These are phyloP conservation scores for Microcebus murinus DNA, from an alignment of 2,113 vertebrate species.

Conservation along the genomic window DNA sequence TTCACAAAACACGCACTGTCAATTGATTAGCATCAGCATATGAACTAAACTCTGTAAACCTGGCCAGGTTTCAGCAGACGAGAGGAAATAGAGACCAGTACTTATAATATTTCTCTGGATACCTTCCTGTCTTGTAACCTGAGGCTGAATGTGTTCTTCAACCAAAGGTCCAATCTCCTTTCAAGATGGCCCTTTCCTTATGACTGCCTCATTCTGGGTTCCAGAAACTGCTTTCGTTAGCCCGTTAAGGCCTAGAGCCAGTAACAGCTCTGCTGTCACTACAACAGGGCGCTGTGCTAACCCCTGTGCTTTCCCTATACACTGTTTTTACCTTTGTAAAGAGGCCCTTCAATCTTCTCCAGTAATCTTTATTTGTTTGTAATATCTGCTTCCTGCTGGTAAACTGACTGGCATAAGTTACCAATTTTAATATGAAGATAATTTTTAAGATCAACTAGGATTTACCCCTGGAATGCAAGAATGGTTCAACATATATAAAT, in stretches of 20 bases:
- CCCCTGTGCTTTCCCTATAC: neutral
- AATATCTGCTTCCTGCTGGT: neutral
- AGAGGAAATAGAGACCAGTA: neutral
- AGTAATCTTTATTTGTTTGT: neutral
- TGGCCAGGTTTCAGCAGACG: neutral
- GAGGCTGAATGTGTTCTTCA: neutral
- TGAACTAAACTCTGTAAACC: neutral
- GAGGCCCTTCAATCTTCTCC: neutral
- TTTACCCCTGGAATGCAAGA: neutral
- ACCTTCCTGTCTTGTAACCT: neutral
- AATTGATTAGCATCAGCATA: neutral
- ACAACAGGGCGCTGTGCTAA: no score
- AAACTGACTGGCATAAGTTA: neutral
- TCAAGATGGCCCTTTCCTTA: neutral
- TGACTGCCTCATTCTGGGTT: neutral
- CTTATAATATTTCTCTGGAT: neutral
- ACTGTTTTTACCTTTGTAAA: neutral
- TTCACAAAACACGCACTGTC: neutral
- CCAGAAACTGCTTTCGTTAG: neutral
- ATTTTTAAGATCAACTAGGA: neutral
- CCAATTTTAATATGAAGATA: neutral
- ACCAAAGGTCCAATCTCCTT: neutral
- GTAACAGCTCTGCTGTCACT: neutral
- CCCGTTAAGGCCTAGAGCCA: neutral
- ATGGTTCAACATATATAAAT: neutral